Evolutionary conservation across 2,797 vertebrate species (phyloP).

Genomic region (Pampus argenteus): DNA sequence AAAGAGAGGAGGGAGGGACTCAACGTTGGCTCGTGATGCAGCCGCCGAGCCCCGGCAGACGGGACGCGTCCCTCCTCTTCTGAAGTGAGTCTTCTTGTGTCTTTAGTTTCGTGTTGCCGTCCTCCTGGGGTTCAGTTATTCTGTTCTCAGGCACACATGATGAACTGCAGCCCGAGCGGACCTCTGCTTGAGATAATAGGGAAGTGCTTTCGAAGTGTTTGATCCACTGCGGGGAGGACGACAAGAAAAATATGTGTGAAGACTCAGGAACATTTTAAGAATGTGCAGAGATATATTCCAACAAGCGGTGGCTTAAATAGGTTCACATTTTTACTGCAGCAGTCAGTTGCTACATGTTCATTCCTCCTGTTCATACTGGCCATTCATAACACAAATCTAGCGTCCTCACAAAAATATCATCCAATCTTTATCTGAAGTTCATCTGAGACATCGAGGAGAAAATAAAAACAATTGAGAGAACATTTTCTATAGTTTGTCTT

Average conservation of each 20-base stretch:
- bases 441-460: too few species aligned
- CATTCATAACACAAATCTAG: background rate
- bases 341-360: background rate
- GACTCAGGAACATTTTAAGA: background rate
- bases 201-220: constrained; percentile 83
- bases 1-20: constrained; percentile 15
- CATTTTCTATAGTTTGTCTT: too few species aligned
- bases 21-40: constrained; percentile 25
- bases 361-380: background rate
- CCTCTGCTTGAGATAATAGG: constrained; percentile 72
- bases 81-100: constrained; percentile 41
- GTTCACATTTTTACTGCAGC: too few species aligned
- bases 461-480: too few species aligned
- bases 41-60: constrained; percentile 26
- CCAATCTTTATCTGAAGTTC: too few species aligned
- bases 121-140: constrained; percentile 54
- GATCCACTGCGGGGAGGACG: constrained; percentile 66
- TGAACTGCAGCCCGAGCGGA: constrained; percentile 72
- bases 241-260: background rate
- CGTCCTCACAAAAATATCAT: background rate
- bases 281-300: fast-evolving
- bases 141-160: constrained; percentile 68
- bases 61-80: constrained; percentile 46
- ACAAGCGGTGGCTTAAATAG: background rate
- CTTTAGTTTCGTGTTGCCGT: constrained; percentile 51